These are phyloP conservation scores for Eptatretus burgeri DNA, from an alignment of 2,113 vertebrate species.

Conservation along the genomic window DNA sequence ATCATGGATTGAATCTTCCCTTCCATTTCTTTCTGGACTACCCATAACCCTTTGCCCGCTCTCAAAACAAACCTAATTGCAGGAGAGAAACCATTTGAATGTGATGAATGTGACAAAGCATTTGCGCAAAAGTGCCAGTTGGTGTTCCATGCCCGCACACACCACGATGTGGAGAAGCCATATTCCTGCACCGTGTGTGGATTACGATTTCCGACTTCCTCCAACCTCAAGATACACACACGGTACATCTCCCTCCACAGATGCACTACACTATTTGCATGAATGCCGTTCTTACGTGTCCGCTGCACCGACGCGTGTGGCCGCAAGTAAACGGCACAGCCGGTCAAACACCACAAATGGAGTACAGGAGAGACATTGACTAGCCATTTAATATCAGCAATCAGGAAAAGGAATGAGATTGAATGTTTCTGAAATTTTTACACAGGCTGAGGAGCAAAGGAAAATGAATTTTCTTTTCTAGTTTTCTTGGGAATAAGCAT, in stretches of 20 bases:
- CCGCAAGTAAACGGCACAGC: too few relatives aligned
- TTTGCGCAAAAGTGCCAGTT: slow-evolving; percentile 63
- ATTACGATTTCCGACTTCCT: slow-evolving; percentile 50
- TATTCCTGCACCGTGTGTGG: slow-evolving; percentile 50
- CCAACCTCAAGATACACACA: slow-evolving; percentile 53
- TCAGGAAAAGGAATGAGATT: too few relatives aligned
- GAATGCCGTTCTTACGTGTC: too few relatives aligned
- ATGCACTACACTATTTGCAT: too few relatives aligned
- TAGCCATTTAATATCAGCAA: too few relatives aligned
- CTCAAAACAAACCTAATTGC: neutral
- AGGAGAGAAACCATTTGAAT: slow-evolving; percentile 51
- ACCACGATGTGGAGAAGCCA: slow-evolving; percentile 57
- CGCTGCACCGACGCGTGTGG: too few relatives aligned
- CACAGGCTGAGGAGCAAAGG: too few relatives aligned
- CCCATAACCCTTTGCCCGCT: neutral
- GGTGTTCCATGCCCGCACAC: slow-evolving; percentile 58
- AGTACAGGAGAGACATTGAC: too few relatives aligned
- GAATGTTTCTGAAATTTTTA: too few relatives aligned
- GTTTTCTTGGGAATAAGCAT: too few relatives aligned
- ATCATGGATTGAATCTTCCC: neutral
- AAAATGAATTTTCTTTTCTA: too few relatives aligned
- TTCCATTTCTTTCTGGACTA: neutral
- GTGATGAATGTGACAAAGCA: slow-evolving; percentile 38
- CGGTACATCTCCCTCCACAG: slow-evolving; percentile 16
- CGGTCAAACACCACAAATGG: too few relatives aligned